Evolutionary conservation across 1,140 invertebrate genomes (phyloP).

Genomic region (Mesaphorura yosii): DNA sequence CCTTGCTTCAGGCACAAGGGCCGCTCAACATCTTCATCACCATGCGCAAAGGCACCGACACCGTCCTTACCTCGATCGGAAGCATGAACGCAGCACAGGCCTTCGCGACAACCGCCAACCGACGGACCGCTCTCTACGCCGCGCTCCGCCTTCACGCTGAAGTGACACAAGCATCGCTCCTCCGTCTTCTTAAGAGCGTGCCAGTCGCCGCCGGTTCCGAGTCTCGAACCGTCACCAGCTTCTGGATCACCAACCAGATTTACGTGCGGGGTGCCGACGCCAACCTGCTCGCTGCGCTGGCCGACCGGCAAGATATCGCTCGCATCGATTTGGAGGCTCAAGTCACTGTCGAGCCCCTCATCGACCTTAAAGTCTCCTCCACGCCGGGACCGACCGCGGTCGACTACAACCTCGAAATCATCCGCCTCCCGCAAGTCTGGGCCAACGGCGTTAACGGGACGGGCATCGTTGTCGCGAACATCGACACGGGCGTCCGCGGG

Average conservation of each 20-base stretch:
- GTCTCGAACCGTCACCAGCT: conserved; percentile 6
- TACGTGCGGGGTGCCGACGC: neutral
- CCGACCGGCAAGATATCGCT: neutral
- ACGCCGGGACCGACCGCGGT: neutral
- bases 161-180: neutral
- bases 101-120: no score
- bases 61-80: no score
- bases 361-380: neutral
- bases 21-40: no score
- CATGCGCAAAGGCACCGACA: no score
- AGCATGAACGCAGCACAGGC: no score
- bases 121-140: neutral
- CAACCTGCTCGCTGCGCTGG: neutral
- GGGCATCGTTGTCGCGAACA: conserved; percentile 2
- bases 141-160: neutral
- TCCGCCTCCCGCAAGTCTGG: conserved; percentile 1
- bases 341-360: neutral
- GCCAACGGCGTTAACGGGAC: neutral
- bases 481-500: conserved; percentile 13
- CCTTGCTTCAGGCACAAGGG: no score
- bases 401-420: neutral
- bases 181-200: neutral
- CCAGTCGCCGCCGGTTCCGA: no score
- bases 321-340: neutral
- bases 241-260: conserved; percentile 14